Evolutionary conservation across 2,888 invertebrate species (phyloP).

Genomic region (Molorchus minor): DNA sequence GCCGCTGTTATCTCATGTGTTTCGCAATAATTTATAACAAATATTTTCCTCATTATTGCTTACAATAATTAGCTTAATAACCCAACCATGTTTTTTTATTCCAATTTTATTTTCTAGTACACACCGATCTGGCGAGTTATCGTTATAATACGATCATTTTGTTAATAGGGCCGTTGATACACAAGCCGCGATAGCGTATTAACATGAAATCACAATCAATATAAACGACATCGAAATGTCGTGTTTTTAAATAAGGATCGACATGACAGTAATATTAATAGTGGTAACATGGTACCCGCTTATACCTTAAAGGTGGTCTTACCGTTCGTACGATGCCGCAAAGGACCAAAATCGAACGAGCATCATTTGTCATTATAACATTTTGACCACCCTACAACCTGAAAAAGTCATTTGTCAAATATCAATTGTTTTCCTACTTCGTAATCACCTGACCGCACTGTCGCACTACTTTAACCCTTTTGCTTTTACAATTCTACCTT

Average conservation of each 20-base stretch:
- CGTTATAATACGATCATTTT: too few species aligned
- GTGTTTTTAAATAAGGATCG: constrained; percentile 47
- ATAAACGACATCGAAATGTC: constrained; percentile 46
- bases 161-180: constrained; percentile 22
- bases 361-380: constrained; percentile 62
- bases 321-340: constrained; percentile 54
- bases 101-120: too few species aligned
- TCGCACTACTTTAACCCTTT: constrained; percentile 51
- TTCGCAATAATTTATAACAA: too few species aligned
- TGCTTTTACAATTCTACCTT: constrained; percentile 25
- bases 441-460: constrained; percentile 53
- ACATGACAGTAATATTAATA: constrained; percentile 54
- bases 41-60: too few species aligned
- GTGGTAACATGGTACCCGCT: constrained; percentile 47
- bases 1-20: too few species aligned
- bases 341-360: constrained; percentile 57
- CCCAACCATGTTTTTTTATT: too few species aligned
- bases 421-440: constrained; percentile 57
- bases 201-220: constrained; percentile 41
- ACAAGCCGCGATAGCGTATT: constrained; percentile 30
- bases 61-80: too few species aligned
- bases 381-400: constrained; percentile 60
- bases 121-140: too few species aligned
- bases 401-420: constrained; percentile 63
- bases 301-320: constrained; percentile 59